A percentile compares a stretch with the other conserved stretches of the same genome.
These are phyloP conservation scores for Macrosiphum euphorbiae DNA, from an alignment of 2,888 invertebrate genomes.

Conservation along the genomic window DNA sequence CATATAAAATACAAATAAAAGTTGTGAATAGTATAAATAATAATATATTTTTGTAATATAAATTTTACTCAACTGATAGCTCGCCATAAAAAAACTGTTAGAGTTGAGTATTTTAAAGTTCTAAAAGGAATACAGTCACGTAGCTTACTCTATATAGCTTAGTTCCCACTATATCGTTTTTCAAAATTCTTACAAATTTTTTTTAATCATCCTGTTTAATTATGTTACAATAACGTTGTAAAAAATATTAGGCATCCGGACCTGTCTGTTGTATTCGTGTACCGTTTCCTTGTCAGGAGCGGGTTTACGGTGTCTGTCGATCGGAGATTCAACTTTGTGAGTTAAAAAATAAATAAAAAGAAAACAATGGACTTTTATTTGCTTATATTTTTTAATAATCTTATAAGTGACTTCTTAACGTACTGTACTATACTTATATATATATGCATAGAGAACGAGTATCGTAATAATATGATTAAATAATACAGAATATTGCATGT, in stretches of 20 bases:
- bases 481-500: neutral
- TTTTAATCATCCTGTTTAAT: neutral
- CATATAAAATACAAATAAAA: no score
- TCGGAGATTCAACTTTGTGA: neutral
- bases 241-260: conserved; percentile 17
- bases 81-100: no score
- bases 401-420: neutral
- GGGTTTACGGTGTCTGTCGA: neutral
- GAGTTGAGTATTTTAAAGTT: no score
- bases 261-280: conserved; percentile 25
- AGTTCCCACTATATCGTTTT: no score
- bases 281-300: neutral
- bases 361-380: neutral
- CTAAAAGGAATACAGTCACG: no score
- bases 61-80: no score
- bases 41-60: no score
- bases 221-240: neutral
- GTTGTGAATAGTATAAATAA: no score
- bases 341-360: neutral
- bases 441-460: neutral
- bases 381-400: neutral
- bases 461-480: neutral
- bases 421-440: neutral
- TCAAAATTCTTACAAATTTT: neutral
- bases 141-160: no score